Evolutionary conservation across 2,888 invertebrate genomes (phyloP), one percentile per base, ranked within the genome.

Genomic region (Phlogophora meticulosa): DNA sequence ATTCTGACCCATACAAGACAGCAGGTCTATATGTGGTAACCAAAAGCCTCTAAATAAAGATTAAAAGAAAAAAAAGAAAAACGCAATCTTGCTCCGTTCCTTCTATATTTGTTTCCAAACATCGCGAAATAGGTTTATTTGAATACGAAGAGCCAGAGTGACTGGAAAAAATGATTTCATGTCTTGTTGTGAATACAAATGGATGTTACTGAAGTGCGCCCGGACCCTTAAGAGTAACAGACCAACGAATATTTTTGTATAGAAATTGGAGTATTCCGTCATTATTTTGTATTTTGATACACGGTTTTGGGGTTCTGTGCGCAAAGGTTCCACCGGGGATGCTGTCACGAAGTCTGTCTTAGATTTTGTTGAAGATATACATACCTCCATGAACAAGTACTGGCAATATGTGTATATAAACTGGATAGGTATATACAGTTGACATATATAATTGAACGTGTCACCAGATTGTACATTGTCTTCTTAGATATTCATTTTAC

Each of bases 161-260:
- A 38, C 53, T 20, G 58, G 57, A 66, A 73, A 76, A 81, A 81
- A 76, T 84, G 69, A 78, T 82, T 84, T 80, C 45, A 72, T 69
- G 55, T 83, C 45, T 63, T 71, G 77, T 72, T 78, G 67, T 17
- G 71, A 76, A 76, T 73, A 62, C 56, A 78, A 78, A 83, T 73
- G 81, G 58, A 68, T 67, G 42, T 64, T 59, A 43, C 45, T 78
- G 34, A 63, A 81, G 76, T 76, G 63, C 46, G 53, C 17, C 13
- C 28, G 43, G 51, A 53, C 66, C 59, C 71, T 76, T 72, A 63
- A 49, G 38, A 52, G 36, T 46, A 32, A 60, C 65, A 38, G 43
- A 42, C 36, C 48, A 32, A 45, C 48, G 48, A 65, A 68, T 65
- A 68, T 58, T 60, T 76, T 61, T 72, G 46, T 43, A 20, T n/a